These are phyloP conservation scores for Steinernema hermaphroditum DNA, from an alignment of 2,888 invertebrate species.

Conservation along the genomic window DNA sequence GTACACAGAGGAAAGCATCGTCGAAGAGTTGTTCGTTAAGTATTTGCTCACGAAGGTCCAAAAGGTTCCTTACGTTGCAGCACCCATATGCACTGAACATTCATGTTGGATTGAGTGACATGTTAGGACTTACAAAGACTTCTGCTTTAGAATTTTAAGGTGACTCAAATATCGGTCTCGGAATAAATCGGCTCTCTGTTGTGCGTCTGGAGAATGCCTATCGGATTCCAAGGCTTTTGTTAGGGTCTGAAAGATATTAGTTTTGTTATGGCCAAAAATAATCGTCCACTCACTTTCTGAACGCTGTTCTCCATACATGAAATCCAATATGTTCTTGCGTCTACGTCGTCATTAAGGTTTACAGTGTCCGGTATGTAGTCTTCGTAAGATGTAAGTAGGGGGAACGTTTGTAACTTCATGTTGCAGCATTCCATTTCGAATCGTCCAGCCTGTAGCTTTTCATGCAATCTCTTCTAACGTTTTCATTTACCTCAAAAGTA, in stretches of 20 bases:
- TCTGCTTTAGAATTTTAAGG: conserved; percentile 76
- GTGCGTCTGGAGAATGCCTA: conserved; percentile 77
- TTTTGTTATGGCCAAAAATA: conserved; percentile 3
- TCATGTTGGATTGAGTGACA: background rate
- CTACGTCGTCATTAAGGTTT: conserved; percentile 81
- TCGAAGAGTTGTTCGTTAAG: conserved; percentile 87
- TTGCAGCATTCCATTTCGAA: conserved; percentile 72
- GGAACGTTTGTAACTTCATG: conserved; percentile 74
- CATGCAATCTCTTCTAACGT: background rate
- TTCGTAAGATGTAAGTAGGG: conserved; percentile 77
- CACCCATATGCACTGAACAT: conserved; percentile 76
- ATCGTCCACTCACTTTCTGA: conserved; percentile 73
- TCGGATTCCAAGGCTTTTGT: conserved; percentile 80
- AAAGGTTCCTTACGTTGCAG: conserved; percentile 83
- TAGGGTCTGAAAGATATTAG: conserved; percentile 72
- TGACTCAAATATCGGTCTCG: conserved; percentile 81
- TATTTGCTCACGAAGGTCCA: conserved; percentile 89
- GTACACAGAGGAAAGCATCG: conserved; percentile 77
- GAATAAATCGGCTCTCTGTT: conserved; percentile 80
- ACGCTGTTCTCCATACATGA: conserved; percentile 83
- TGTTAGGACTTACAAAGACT: conserved; percentile 72
- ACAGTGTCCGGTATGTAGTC: conserved; percentile 88
- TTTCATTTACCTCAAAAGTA: conserved; percentile 40
- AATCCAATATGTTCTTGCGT: conserved; percentile 87
- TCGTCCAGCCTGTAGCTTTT: conserved; percentile 68